Evolutionary conservation across 2,888 invertebrate species (phyloP).

Genomic region (Temnothorax unifasciatus): DNA sequence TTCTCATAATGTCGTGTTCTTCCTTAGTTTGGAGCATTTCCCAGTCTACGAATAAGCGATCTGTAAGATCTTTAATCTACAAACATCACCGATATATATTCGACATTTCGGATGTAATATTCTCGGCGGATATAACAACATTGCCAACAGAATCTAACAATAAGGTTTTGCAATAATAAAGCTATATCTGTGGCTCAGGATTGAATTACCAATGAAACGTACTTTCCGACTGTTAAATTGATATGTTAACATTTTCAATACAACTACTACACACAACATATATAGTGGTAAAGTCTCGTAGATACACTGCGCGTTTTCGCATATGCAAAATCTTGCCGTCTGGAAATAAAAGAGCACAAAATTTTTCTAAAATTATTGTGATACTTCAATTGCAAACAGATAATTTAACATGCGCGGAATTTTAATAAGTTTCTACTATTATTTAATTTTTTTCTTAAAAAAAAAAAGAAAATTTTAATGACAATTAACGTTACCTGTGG

Average conservation of each 20-base stretch:
- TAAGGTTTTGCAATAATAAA: neutral
- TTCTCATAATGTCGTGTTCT: conserved; percentile 27
- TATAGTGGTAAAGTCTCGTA: neutral
- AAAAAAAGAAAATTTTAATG: neutral
- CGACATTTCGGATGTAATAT: neutral
- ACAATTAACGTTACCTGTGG: conserved; percentile 2
- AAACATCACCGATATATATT: neutral
- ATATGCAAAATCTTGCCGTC: neutral
- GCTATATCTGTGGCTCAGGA: no score
- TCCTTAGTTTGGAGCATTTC: neutral
- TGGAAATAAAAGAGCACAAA: neutral
- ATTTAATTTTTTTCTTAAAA: neutral
- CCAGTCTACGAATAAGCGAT: conserved; percentile 21
- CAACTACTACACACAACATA: neutral
- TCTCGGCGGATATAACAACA: neutral
- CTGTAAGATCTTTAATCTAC: conserved; percentile 30
- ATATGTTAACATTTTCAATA: conserved; percentile 11
- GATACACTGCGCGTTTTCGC: neutral
- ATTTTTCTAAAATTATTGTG: neutral
- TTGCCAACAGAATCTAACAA: neutral
- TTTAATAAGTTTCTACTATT: neutral
- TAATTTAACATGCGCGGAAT: neutral
- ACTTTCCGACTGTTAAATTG: conserved; percentile 11
- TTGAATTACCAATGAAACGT: neutral
- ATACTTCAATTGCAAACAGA: neutral